Conservation (phyloP, 2,113 vertebrate genomes). For the Aspiorhynchus laticeps region DNA sequence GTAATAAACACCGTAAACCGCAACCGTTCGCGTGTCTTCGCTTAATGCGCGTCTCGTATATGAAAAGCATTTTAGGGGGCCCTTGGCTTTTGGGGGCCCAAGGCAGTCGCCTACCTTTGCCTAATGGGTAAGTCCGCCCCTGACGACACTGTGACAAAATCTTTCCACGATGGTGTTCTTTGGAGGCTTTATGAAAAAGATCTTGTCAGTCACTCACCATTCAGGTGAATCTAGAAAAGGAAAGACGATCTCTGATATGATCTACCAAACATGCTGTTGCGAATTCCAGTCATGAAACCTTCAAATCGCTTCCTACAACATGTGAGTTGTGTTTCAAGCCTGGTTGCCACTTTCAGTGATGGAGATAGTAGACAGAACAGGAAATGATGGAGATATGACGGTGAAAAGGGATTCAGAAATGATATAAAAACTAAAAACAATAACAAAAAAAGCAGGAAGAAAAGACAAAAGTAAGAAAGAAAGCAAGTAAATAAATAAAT, state of each 20-base stretch:
- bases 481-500: too few species aligned
- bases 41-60: too few species aligned
- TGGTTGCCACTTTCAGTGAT: background rate
- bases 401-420: background rate
- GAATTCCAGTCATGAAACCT: background rate
- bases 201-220: slow-evolving; percentile 1
- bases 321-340: background rate
- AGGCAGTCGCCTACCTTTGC: too few species aligned
- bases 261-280: background rate
- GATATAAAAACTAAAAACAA: background rate
- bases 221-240: background rate
- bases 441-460: too few species aligned
- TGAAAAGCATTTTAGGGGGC: too few species aligned
- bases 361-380: background rate
- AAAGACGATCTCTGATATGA: background rate
- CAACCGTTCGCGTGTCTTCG: too few species aligned
- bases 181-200: background rate
- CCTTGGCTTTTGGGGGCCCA: too few species aligned
- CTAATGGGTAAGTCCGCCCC: too few species aligned
- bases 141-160: background rate
- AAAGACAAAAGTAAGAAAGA: too few species aligned
- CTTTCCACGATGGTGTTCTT: background rate
- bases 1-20: too few species aligned
- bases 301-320: background rate
- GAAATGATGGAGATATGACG: background rate